Evolutionary conservation across 2,797 vertebrate species (phyloP), one percentile per base, ranked within the genome.

Genomic region (Nasua narica): DNA sequence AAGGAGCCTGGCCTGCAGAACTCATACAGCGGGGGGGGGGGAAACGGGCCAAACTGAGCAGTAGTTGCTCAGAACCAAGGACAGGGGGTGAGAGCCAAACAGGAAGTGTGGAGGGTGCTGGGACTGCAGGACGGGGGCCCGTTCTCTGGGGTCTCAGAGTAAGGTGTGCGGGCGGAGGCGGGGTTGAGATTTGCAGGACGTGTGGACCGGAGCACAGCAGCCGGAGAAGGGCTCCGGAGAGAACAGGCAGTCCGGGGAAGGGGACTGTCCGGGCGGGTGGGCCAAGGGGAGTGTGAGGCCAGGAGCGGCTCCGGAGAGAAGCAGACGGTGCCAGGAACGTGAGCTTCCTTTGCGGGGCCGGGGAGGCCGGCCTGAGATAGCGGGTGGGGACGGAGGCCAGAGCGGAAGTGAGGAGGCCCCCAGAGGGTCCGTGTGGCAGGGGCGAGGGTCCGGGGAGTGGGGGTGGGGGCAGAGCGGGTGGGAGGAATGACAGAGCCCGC

Each of bases 361-460:
- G 52, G 74, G 67, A 74, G 78, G 56, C 14, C 40, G n/a, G 15
- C 7, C 15, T 2, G 5, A 35, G n/a, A 19, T 40, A 10, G 6
- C 1, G 21, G 62, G 23, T 13, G 12, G 9, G 37, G 37, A 27
- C 18, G 4, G 2, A 27, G 40, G 40, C 15, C 15, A 9, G 37
- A 13, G 4, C 5, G 1, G 81, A 5, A 10, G 12, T 0, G 2
- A 60, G 74, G 74, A 79, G 46, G 7, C 16, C 8, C 7, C 48
- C 13, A 1, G 29, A 21, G 13, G 35, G 60, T 27, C 32, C 0
- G 0, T 10, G 0, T 0, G 19, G 5, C 40, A 5, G 40, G 78
- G 2, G 0, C 0, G 8, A 1, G 5, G 43, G 4, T 25, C 0
- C 0, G 16, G 48, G 4, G 5, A 13, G 60, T 0, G 0, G 54